Base-by-base conservation (phyloP, 35 echinoderm and acorn worm genomes). In the Acanthaster planci region DNA sequence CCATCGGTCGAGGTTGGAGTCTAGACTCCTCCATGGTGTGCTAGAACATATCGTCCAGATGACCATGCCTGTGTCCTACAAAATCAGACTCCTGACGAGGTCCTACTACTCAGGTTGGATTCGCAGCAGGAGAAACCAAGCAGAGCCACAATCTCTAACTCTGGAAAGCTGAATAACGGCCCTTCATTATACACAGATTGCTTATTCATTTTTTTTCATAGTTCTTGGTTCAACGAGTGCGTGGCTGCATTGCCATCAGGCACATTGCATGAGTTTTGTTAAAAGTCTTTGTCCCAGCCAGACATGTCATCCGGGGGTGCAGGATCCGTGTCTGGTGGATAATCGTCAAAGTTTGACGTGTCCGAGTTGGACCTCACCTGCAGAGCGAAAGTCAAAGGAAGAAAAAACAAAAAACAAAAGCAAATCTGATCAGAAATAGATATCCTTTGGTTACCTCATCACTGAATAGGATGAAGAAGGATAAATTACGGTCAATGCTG, bases 211-310 rank as follows among this genome's bases (percentile, higher is more conserved):
- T n/a, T 6, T 47, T 47, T 47, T 12, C 12, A 12, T 47, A 12
- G 4, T 47, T 34, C 23, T 72, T 60, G 34, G 9, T 26, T 72
- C n/a, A n/a, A n/a, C 23, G 26, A 72, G 64, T 72, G 64, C 64
- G 30, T 26, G 64, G 34, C 34, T 14, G 1, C 14, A 21, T 30
- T 6, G 30, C 1, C 14, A 72, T 72, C 64, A 72, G 64, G 64
- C 64, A 72, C 64, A 72, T 72, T 72, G 64, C 64, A 72, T 26
- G 64, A 26, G 4, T 47, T 47, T 72, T 26, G n/a, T 97, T 86
- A 97, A 79, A 97, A 97, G 50, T 97, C 90, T 82, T 40, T 83
- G 56, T 97, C 94, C 94, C 94, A 97, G 8, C 94, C 94, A 40
- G 90, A 92, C 37, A 54, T 51, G 30, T 97, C 94, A 37, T 97